Percentiles rank a stretch among this genome's conserved stretches.
Conservation (phyloP, 2,113 vertebrate genomes). For the Stegostoma tigrinum region DNA sequence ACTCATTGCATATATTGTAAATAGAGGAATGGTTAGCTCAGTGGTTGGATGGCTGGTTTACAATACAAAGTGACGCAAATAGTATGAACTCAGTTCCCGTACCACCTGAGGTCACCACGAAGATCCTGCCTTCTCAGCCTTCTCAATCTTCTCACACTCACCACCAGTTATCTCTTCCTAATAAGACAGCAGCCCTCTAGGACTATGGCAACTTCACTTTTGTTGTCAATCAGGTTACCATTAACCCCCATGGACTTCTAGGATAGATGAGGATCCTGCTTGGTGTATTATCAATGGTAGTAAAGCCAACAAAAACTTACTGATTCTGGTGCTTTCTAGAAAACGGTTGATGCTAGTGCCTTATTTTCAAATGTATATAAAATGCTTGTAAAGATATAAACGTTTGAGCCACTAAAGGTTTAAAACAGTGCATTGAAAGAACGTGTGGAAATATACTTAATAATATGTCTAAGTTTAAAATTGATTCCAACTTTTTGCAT, state of each 20-base stretch:
- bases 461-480: not conserved
- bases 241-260: not conserved
- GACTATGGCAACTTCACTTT: not conserved
- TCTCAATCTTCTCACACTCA: too few species aligned
- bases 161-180: too few species aligned
- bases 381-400: not conserved
- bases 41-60: too few species aligned
- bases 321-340: not conserved
- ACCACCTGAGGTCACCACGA: too few species aligned
- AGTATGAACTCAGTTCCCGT: too few species aligned
- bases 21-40: too few species aligned
- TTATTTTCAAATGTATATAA: not conserved
- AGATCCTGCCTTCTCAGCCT: too few species aligned
- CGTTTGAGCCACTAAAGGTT: not conserved
- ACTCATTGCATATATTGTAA: not conserved
- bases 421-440: not conserved
- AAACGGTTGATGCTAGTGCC: not conserved
- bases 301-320: not conserved
- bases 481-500: not conserved
- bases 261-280: not conserved
- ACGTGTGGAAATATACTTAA: not conserved
- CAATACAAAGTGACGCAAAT: too few species aligned
- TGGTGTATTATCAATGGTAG: not conserved
- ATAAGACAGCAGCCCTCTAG: too few species aligned
- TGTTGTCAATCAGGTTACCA: not conserved